A percentile compares a stretch with the other conserved stretches of the same genome.
phyloP scores from a whole-genome alignment of 2,797 vertebrate genomes.

The Delichon dasypus region DNA sequence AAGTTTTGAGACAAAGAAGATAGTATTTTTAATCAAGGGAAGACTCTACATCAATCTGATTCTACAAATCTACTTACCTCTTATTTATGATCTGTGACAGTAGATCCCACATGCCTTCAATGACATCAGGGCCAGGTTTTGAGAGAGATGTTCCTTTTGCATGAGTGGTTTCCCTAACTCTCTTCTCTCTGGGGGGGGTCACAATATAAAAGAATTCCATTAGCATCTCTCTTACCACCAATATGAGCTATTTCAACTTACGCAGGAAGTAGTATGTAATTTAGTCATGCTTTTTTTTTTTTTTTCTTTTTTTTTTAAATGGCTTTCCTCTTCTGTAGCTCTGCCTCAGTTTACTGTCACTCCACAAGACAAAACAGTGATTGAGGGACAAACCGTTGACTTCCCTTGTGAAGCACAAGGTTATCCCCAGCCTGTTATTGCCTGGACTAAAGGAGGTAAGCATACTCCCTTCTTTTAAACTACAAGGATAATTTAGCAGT shows the following conservation, averaged over 20 bases:
- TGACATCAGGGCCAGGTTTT: neutral
- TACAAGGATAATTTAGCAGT: neutral
- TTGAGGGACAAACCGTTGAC: slow-evolving; percentile 93
- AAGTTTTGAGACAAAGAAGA: neutral
- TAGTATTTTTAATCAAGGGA: neutral
- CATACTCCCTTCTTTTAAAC: neutral
- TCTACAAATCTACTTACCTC: neutral
- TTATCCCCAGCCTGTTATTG: slow-evolving; percentile 91
- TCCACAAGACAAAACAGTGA: slow-evolving; percentile 88
- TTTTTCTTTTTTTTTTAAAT: neutral
- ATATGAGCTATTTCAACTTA: neutral
- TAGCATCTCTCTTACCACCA: neutral
- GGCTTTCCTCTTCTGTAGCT: slow-evolving; percentile 71
- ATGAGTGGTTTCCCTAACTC: neutral
- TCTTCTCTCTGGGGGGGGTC: neutral
- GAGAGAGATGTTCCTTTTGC: neutral
- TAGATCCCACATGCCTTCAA: neutral
- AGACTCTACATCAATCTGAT: neutral
- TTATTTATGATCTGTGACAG: neutral
- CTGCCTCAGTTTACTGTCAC: slow-evolving; percentile 90
- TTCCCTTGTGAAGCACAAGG: slow-evolving; percentile 93
- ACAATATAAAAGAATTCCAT: neutral
- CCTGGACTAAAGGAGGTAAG: slow-evolving; percentile 93
- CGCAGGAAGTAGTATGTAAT: neutral
- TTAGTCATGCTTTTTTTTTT: neutral